A percentile compares a stretch with the other conserved stretches of the same genome.
phyloP scores from a whole-genome alignment of 2,113 vertebrate genomes.

The Coturnix japonica region DNA sequence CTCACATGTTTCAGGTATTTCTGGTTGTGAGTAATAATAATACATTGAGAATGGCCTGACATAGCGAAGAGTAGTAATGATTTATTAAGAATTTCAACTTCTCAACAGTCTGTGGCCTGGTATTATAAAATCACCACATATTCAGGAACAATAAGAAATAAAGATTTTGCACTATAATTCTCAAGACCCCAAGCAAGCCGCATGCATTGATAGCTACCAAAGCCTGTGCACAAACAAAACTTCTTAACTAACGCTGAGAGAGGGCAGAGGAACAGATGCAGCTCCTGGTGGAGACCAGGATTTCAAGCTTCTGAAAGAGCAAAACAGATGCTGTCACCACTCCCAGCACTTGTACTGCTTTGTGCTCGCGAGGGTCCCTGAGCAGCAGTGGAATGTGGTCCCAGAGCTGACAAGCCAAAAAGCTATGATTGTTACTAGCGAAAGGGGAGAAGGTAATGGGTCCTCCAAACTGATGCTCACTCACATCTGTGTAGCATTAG shows the following conservation, averaged over 20 bases:
- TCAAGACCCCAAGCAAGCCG: background rate
- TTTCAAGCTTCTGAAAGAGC: rapidly evolving
- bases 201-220: background rate
- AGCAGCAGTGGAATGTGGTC: background rate
- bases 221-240: background rate
- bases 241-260: background rate
- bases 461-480: rapidly evolving
- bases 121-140: background rate
- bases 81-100: background rate
- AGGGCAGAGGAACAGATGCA: background rate
- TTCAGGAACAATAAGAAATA: background rate
- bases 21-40: background rate
- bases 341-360: background rate
- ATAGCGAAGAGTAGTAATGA: background rate
- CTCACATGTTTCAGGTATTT: background rate
- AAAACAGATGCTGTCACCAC: background rate
- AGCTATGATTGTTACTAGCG: background rate
- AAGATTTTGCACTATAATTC: background rate
- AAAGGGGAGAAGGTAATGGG: background rate
- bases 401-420: background rate
- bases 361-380: background rate
- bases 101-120: background rate
- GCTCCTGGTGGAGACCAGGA: background rate
- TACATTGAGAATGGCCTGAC: background rate
- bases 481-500: background rate